phyloP scores from a whole-genome alignment of 1,140 invertebrate genomes.

The Lepidurus couesii region DNA sequence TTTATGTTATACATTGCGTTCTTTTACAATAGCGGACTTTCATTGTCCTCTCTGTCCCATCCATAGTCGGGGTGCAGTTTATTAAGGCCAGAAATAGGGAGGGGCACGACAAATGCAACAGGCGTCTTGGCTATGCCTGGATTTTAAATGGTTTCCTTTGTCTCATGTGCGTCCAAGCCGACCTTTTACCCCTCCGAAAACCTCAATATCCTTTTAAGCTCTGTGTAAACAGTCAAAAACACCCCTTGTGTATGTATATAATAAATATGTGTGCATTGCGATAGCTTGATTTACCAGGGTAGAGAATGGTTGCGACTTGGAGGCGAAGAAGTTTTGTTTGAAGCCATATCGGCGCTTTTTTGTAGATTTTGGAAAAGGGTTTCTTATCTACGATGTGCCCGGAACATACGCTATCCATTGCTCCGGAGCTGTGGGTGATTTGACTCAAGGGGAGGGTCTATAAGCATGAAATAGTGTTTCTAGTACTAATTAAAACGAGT shows the following conservation, averaged over 20 bases:
- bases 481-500: constrained; percentile 11
- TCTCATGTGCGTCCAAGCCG: not conserved
- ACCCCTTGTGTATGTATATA: not conserved
- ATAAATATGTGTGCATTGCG: not conserved
- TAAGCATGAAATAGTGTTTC: constrained; percentile 8
- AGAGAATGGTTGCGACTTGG: not conserved
- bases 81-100: not conserved
- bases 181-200: not conserved
- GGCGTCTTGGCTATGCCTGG: not conserved
- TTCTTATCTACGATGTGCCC: too few relatives aligned
- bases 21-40: constrained; percentile 22
- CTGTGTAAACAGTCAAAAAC: not conserved
- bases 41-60: not conserved
- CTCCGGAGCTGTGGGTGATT: not conserved
- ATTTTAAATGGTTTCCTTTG: not conserved
- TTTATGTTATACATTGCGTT: constrained; percentile 8
- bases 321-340: not conserved
- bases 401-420: not conserved
- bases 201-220: not conserved
- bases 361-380: too few relatives aligned
- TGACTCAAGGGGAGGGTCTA: not conserved
- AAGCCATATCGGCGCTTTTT: too few relatives aligned
- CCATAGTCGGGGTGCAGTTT: not conserved
- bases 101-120: not conserved
- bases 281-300: not conserved